A percentile compares a stretch with the other conserved stretches of the same genome.
phyloP scores from a whole-genome alignment of 2,888 invertebrate species.

The Dicycla oo region DNA sequence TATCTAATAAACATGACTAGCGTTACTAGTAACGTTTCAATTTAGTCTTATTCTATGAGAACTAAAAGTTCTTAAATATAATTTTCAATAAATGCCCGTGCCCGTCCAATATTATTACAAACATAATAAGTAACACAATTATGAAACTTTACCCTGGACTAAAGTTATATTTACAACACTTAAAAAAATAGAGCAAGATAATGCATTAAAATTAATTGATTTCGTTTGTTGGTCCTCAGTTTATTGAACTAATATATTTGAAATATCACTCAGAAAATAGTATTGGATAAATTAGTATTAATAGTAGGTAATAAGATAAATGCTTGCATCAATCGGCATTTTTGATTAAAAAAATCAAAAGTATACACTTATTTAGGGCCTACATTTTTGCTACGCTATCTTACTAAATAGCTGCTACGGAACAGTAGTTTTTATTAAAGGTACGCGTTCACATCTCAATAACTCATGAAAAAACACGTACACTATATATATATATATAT shows the following conservation, averaged over 20 bases:
- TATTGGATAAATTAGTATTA: slow-evolving; percentile 46
- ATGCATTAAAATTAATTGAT: slow-evolving; percentile 36
- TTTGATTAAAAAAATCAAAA: slow-evolving; percentile 48
- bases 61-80: slow-evolving; percentile 43
- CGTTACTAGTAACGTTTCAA: slow-evolving; percentile 74
- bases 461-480: background rate
- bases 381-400: slow-evolving; percentile 33
- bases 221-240: slow-evolving; percentile 53
- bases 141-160: slow-evolving; percentile 49
- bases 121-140: slow-evolving; percentile 53
- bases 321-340: slow-evolving; percentile 38
- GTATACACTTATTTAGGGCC: slow-evolving; percentile 31
- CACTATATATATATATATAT: background rate
- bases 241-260: slow-evolving; percentile 43
- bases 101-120: slow-evolving; percentile 46
- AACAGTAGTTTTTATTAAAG: slow-evolving; percentile 29
- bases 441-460: slow-evolving; percentile 38
- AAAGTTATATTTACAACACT: slow-evolving; percentile 62
- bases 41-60: slow-evolving; percentile 59
- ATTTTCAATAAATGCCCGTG: slow-evolving; percentile 56
- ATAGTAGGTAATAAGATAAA: slow-evolving; percentile 49
- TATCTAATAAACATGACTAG: slow-evolving; percentile 75
- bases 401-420: slow-evolving; percentile 35
- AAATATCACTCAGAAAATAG: slow-evolving; percentile 56
- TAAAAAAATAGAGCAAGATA: slow-evolving; percentile 39